Base-by-base conservation (phyloP, 2,888 invertebrate genomes). In the Acleris emargana region DNA sequence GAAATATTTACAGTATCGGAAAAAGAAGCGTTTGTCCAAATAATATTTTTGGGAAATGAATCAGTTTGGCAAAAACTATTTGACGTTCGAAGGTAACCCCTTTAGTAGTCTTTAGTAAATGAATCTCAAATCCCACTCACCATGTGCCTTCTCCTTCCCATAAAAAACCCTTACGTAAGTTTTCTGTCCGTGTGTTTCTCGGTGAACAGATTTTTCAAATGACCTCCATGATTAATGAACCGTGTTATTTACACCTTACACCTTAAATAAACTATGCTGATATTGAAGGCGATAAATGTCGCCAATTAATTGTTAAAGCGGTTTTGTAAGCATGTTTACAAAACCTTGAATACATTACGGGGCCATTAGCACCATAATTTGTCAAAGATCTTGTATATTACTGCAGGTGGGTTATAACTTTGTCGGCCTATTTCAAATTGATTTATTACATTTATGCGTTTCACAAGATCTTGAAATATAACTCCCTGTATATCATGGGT, bases 261-360 rank as follows among this genome's bases (percentile, higher is more conserved):
- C 25, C 9, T 32, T 32, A 50, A 51, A 62, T 45, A 54, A 57
- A 62, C 38, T 22, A 16, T 57, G 45, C 58, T 51, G 32, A 45
- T 28, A 43, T 45, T 42, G 43, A 52, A 54, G 22, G 54, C 57
- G 42, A 62, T 57, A 16, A 62, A 55, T 28, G 57, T 51, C 50
- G 43, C 42, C 28, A 62, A 58, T 62, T 62, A 62, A 62, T 62
- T 62, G 25, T 62, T 51, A 57, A 28, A 28, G 50, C 32, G 20
- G 32, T 62, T 57, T 45, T 9, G 45, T 51, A 22, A 54, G 54
- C 62, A 32, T 62, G 62, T 62, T 62, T 57, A 57, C 57, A 52
- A 17, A 32, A 25, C 50, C 43, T 43, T 16, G 57, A 62, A 62
- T 62, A 57, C 62, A 22, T 62, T 51, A 58, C 18, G 57, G 28